phyloP scores from a whole-genome alignment of 2,888 invertebrate genomes.

The Brassicogethes aeneus region DNA sequence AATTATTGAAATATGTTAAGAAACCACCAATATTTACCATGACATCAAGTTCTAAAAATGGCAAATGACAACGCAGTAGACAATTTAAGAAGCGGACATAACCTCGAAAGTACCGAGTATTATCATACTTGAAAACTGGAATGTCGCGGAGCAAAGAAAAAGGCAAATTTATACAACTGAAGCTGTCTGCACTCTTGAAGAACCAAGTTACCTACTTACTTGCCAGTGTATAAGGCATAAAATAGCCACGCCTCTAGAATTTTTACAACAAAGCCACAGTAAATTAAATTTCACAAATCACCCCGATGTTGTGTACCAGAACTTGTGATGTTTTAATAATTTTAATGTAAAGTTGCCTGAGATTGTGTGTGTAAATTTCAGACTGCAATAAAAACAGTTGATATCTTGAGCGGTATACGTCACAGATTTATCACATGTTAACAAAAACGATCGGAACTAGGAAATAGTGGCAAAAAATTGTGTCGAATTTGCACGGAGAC shows the following conservation, averaged over 20 bases:
- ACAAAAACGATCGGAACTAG: background rate
- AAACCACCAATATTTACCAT: background rate
- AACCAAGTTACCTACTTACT: constrained; percentile 27
- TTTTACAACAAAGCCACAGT: constrained; percentile 4
- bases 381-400: too few species aligned
- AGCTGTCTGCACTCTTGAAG: constrained; percentile 2
- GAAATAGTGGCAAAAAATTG: background rate
- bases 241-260: constrained; percentile 25
- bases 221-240: constrained; percentile 24
- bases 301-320: too few species aligned
- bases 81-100: too few species aligned
- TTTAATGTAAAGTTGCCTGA: too few species aligned
- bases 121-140: too few species aligned
- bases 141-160: background rate
- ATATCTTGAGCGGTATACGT: too few species aligned
- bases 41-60: constrained; percentile 17
- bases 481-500: background rate
- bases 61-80: constrained; percentile 18
- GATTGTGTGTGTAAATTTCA: too few species aligned
- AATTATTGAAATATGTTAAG: background rate
- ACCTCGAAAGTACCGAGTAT: too few species aligned
- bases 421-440: background rate
- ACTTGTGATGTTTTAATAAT: too few species aligned
- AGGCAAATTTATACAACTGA: background rate
- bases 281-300: too few species aligned